phyloP scores from a whole-genome alignment of 1,140 invertebrate genomes.

The Ridgeia piscesae region DNA sequence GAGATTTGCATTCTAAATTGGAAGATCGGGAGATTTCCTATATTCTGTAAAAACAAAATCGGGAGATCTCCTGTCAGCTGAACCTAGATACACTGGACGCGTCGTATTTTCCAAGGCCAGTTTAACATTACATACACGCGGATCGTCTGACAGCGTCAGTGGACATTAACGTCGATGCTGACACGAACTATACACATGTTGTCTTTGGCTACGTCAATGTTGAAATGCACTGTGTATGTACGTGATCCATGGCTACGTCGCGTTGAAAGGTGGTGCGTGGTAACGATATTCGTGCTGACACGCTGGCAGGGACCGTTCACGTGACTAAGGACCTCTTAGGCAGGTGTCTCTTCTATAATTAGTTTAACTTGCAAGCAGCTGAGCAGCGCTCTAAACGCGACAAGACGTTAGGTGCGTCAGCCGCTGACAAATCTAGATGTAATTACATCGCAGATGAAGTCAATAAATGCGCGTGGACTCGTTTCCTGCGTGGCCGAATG shows the following conservation, averaged over 20 bases:
- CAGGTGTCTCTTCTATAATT: neutral
- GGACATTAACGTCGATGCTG: neutral
- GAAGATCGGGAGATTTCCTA: too few relatives aligned
- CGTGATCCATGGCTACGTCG: neutral
- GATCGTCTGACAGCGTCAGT: neutral
- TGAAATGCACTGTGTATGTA: neutral
- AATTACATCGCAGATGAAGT: neutral
- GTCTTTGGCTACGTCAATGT: neutral
- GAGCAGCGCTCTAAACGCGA: neutral
- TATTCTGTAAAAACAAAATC: too few relatives aligned
- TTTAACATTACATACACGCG: neutral
- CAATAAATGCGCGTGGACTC: neutral
- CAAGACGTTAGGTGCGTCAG: neutral
- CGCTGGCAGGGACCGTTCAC: too few relatives aligned
- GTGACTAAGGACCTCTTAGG: neutral
- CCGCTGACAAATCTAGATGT: neutral
- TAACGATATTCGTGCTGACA: neutral
- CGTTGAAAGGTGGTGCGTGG: neutral
- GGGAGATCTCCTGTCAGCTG: too few relatives aligned
- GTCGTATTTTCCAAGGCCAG: neutral
- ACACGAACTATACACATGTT: neutral
- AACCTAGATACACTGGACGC: neutral
- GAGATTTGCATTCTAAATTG: too few relatives aligned
- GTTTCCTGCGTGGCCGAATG: neutral
- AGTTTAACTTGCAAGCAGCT: neutral